Conservation (phyloP, 1,140 invertebrate species). For the Cataglyphis hispanica region DNA sequence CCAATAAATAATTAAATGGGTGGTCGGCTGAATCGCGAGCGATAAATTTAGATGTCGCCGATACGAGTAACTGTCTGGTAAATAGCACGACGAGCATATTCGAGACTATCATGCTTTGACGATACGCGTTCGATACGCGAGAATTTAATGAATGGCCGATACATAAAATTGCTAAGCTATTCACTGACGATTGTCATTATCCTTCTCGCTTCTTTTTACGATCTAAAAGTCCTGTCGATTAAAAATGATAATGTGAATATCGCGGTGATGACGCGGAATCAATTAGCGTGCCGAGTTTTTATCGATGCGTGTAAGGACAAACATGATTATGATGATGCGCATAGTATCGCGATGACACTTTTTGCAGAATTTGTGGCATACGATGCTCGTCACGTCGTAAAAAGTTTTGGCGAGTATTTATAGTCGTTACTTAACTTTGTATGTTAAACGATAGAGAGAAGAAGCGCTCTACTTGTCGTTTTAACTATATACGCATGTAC, state of each 20-base stretch:
- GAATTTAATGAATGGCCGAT: constrained; percentile 57
- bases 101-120: constrained; percentile 10
- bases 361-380: constrained; percentile 27
- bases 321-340: not conserved
- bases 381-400: constrained; percentile 20
- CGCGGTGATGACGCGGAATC: constrained; percentile 44
- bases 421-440: constrained; percentile 10
- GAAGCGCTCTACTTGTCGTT: not conserved
- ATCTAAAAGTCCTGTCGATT: constrained; percentile 23
- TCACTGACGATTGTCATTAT: constrained; percentile 24
- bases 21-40: constrained; percentile 18
- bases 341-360: constrained; percentile 15
- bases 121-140: constrained; percentile 23
- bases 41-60: constrained; percentile 50
- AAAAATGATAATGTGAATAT: constrained; percentile 35
- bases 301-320: not conserved
- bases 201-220: not conserved
- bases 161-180: constrained; percentile 32
- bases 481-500: not conserved
- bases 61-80: not conserved
- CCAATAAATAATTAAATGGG: constrained; percentile 70
- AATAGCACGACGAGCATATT: constrained; percentile 12
- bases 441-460: constrained; percentile 10
- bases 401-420: constrained; percentile 7
- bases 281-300: constrained; percentile 46